Evolutionary conservation across 2,888 invertebrate genomes (phyloP).

Genomic region (Pycnomerus fuliginosus): DNA sequence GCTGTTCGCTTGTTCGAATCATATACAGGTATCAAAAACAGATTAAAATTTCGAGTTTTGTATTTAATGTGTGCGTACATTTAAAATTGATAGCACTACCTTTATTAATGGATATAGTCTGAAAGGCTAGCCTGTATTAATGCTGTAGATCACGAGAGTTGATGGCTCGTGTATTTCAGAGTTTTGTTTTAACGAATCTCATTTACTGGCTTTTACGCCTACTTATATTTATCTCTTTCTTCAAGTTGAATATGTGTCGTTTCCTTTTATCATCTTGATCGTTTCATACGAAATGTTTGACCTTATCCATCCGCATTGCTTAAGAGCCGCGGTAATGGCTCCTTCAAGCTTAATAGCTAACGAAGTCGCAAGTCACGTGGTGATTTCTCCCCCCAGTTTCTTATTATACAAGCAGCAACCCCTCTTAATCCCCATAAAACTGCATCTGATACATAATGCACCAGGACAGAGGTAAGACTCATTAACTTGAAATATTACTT

Average conservation of each 20-base stretch:
- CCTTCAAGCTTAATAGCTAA: too few relatives aligned
- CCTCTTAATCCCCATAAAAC: constrained; percentile 15
- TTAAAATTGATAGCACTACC: constrained; percentile 43
- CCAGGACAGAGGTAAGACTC: constrained; percentile 18
- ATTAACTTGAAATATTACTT: constrained; percentile 21
- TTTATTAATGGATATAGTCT: constrained; percentile 43
- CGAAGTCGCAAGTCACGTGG: not conserved
- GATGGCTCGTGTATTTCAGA: constrained; percentile 41
- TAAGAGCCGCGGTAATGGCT: too few relatives aligned
- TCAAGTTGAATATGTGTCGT: constrained; percentile 21
- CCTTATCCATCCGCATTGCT: constrained; percentile 20
- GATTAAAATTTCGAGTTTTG: constrained; percentile 48
- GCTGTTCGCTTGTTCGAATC: constrained; percentile 51
- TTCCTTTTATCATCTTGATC: constrained; percentile 22
- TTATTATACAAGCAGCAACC: constrained; percentile 9
- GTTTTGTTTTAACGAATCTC: constrained; percentile 46
- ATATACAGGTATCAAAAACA: constrained; percentile 50
- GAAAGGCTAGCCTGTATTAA: constrained; percentile 37
- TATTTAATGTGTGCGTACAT: constrained; percentile 45
- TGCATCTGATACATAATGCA: constrained; percentile 21
- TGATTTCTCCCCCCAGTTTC: not conserved
- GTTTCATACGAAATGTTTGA: constrained; percentile 20
- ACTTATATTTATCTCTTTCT: constrained; percentile 26
- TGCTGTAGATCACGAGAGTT: constrained; percentile 42
- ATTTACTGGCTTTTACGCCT: constrained; percentile 34